Evolutionary conservation across 2,797 vertebrate species (phyloP).

Genomic region (Leontopithecus rosalia): DNA sequence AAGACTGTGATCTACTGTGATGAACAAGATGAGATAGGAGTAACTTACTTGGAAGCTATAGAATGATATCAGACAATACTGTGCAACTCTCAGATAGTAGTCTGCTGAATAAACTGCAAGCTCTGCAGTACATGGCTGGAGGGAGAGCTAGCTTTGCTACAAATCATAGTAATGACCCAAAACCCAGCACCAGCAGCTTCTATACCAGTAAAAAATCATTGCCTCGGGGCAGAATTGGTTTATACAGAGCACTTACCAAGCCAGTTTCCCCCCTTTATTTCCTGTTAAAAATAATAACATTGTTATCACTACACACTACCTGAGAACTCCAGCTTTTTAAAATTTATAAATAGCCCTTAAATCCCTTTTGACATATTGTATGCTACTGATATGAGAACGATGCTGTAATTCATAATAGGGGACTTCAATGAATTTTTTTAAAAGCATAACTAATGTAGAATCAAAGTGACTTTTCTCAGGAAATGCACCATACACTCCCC

Average conservation of each 20-base stretch:
- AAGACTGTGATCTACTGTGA: not conserved
- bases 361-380: slow-evolving; percentile 49
- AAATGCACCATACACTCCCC: slow-evolving; percentile 50
- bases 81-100: not conserved
- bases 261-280: slow-evolving; percentile 52
- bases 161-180: slow-evolving; percentile 46
- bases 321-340: slow-evolving; percentile 7
- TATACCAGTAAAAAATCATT: not conserved
- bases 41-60: not conserved
- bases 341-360: slow-evolving; percentile 40
- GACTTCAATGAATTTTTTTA: slow-evolving; percentile 50
- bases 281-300: slow-evolving; percentile 64
- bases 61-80: not conserved
- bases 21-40: not conserved
- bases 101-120: not conserved
- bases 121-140: not conserved
- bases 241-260: not conserved
- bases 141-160: not conserved
- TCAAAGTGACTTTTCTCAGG: slow-evolving; percentile 54
- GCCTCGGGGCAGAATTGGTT: not conserved
- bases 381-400: slow-evolving; percentile 58
- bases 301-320: slow-evolving; percentile 14
- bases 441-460: slow-evolving; percentile 65
- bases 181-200: not conserved
- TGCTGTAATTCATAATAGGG: slow-evolving; percentile 52